Evolutionary conservation across 2,797 vertebrate species (phyloP), one percentile per base, ranked within the genome.

Genomic region (Poecilia picta): DNA sequence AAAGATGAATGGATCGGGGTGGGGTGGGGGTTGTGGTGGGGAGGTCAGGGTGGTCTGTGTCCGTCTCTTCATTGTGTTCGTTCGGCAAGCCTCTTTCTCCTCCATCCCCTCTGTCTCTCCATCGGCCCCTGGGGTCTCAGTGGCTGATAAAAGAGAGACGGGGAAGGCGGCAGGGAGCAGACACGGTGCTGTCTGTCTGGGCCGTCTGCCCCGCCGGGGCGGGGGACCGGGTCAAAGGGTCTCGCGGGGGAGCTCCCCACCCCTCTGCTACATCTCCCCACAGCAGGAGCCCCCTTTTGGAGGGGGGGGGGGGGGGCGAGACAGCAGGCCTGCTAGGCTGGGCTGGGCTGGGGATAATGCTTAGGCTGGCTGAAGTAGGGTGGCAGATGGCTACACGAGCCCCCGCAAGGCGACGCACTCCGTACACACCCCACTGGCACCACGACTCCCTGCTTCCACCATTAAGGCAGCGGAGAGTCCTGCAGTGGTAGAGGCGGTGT

Each of bases 351-450:
- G 71, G 89, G 88, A 93, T 93, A 85, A 94, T 90, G 91, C 92
- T 94, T 93, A 93, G 90, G 92, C 96, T 96, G 96, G 95, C 95
- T 95, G 92, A 94, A 95, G 89, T 89, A 92, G 83, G 87, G 93
- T 91, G 95, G 96, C 97, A 98, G 97, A 98, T 98, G 97, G 97
- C 96, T 92, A 90, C 93, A 94, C 94, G 96, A 96, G 94, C 92
- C 94, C 95, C 94, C 90, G 87, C 92, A 91, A 90, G 92, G 90
- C 86, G 84, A 92, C 92, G 93, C 91, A 92, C 90, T 90, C 88
- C 89, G 16, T 73, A 84, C 87, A 89, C 90, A 88, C 85, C 88
- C 91, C 85, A 84, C 79, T 72, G 70, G 80, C 84, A 84, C 85
- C 87, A 83, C 66, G 39, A 91, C 87, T 91, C 92, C 62, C 16